Evolutionary conservation across 1,140 invertebrate genomes (phyloP).

Genomic region (Aphelenchoides besseyi): DNA sequence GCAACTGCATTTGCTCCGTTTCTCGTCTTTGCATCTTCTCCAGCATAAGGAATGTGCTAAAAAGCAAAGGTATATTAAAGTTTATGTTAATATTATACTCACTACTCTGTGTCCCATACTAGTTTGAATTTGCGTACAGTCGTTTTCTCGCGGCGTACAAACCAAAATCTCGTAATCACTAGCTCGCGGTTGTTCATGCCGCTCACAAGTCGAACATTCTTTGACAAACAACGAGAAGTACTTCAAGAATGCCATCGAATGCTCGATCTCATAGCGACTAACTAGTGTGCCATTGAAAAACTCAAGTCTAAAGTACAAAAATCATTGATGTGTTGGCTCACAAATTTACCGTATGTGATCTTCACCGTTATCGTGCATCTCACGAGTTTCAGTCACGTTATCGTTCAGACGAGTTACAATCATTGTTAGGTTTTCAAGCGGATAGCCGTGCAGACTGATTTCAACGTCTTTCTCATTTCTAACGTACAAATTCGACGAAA

Average conservation of each 20-base stretch:
- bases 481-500: not conserved
- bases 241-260: conserved; percentile 48
- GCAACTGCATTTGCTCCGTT: conserved; percentile 3
- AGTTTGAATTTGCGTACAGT: conserved; percentile 25
- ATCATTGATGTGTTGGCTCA: not conserved
- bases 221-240: conserved; percentile 42
- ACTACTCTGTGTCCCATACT: not conserved
- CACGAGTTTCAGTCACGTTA: conserved; percentile 36
- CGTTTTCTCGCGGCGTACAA: conserved; percentile 2
- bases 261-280: conserved; percentile 30
- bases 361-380: not conserved
- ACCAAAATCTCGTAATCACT: conserved; percentile 26
- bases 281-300: conserved; percentile 46
- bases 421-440: conserved; percentile 37
- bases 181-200: not conserved
- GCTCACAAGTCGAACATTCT: conserved; percentile 33
- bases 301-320: conserved; percentile 16
- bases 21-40: conserved; percentile 4
- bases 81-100: conserved; percentile 2
- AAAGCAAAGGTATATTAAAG: not conserved
- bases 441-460: conserved; percentile 45
- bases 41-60: not conserved
- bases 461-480: conserved; percentile 18
- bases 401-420: conserved; percentile 27
- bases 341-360: not conserved